These are phyloP conservation scores for Euleptes europaea DNA, from an alignment of 2,113 vertebrate genomes.

Conservation along the genomic window DNA sequence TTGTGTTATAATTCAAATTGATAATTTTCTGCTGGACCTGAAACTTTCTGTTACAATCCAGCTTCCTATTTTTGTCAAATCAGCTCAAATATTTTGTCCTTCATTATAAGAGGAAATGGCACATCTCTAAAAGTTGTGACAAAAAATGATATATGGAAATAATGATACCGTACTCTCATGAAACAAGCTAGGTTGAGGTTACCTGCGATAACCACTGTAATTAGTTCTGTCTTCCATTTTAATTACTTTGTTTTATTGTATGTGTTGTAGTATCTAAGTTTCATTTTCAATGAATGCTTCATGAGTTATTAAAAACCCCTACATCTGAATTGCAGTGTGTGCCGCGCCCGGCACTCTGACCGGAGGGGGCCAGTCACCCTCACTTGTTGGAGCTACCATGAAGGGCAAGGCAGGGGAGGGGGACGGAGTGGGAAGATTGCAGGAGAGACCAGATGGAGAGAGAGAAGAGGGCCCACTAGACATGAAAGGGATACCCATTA, in stretches of 20 bases:
- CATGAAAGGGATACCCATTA: too few species aligned
- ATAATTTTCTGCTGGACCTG: conserved; percentile 36
- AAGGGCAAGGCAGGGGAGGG: too few species aligned
- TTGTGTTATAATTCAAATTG: conserved; percentile 36
- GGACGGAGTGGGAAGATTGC: too few species aligned
- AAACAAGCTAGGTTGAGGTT: background rate
- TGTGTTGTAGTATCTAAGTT: background rate
- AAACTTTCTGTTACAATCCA: conserved; percentile 23
- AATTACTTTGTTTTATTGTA: conserved; percentile 34
- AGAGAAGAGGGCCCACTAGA: too few species aligned
- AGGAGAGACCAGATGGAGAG: too few species aligned
- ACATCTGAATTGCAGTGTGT: background rate
- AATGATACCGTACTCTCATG: background rate
- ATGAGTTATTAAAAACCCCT: conserved; percentile 35
- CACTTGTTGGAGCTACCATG: too few species aligned
- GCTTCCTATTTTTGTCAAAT: background rate
- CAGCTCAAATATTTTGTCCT: conserved; percentile 31
- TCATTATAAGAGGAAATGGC: conserved; percentile 18
- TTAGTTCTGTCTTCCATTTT: conserved; percentile 31
- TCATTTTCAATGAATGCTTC: conserved; percentile 41
- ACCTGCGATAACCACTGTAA: background rate
- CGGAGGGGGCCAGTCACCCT: too few species aligned
- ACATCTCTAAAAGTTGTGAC: conserved; percentile 14
- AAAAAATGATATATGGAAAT: conserved; percentile 18
- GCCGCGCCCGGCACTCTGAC: too few species aligned